These are phyloP conservation scores for Thinocorus orbignyianus DNA, from an alignment of 2,113 vertebrate species.

Conservation along the genomic window DNA sequence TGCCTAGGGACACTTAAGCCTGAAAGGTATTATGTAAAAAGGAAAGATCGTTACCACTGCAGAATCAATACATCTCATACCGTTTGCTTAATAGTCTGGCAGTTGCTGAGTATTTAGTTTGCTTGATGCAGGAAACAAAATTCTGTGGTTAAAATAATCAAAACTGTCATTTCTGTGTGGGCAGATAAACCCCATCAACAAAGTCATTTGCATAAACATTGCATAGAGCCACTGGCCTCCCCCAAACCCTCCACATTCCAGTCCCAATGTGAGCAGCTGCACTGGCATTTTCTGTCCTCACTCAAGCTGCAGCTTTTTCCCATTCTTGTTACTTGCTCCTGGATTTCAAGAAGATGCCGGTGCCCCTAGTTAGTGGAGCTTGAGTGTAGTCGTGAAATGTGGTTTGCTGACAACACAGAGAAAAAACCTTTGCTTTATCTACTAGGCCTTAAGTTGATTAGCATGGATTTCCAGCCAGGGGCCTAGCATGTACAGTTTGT, in stretches of 20 bases:
- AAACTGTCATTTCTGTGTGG: neutral
- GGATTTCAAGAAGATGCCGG: neutral
- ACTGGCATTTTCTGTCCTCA: neutral
- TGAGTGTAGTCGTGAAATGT: neutral
- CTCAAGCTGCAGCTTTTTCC: neutral
- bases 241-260: neutral
- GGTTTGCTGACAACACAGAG: constrained; percentile 53
- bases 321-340: neutral
- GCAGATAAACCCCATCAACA: neutral
- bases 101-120: neutral
- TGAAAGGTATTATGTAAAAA: constrained; percentile 16
- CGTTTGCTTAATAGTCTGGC: neutral
- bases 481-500: constrained; percentile 17
- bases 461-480: constrained; percentile 65
- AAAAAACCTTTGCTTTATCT: constrained; percentile 12
- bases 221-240: neutral
- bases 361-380: neutral
- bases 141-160: neutral
- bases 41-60: neutral
- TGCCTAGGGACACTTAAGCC: neutral
- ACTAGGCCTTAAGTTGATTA: constrained; percentile 42
- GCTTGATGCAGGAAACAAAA: neutral
- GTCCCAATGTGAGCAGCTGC: neutral
- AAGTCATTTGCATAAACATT: neutral
- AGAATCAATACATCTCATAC: neutral